Evolutionary conservation across 2,113 vertebrate species (phyloP).

Genomic region (Acrocephalus kingi): DNA sequence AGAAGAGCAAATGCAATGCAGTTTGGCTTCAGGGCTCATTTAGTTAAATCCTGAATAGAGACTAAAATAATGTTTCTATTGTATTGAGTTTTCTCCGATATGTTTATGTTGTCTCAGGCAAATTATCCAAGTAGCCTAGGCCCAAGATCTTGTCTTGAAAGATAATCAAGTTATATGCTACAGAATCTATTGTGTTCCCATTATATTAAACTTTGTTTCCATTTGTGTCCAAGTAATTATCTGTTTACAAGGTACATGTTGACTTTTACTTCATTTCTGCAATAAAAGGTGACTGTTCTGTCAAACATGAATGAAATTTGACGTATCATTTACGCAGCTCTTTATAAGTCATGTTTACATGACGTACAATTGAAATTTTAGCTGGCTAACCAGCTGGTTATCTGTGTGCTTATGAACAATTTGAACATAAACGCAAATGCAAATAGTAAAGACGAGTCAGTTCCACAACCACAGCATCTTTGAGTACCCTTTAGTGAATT

Average conservation of each 20-base stretch:
- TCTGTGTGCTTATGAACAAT: not conserved
- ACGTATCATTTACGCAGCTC: not conserved
- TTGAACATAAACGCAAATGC: not conserved
- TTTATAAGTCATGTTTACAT: not conserved
- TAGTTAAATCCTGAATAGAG: not conserved
- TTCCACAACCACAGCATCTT: not conserved
- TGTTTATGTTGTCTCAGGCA: not conserved
- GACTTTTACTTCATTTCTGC: not conserved
- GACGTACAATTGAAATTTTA: not conserved
- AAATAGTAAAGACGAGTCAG: not conserved
- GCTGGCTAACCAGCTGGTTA: not conserved
- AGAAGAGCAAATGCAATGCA: not conserved
- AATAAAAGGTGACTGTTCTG: not conserved
- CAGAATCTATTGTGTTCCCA: not conserved
- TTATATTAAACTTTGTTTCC: not conserved
- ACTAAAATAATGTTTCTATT: not conserved
- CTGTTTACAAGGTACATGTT: not conserved
- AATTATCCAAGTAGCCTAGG: not conserved
- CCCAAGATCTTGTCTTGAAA: not conserved
- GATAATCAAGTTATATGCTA: not conserved
- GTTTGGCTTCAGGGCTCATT: constrained; percentile 10
- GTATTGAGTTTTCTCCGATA: not conserved
- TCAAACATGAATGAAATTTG: not conserved
- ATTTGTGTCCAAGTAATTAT: not conserved
- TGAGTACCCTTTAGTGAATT: not conserved